Percentiles rank a stretch among this genome's conserved stretches.
Evolutionary conservation across 2,113 vertebrate species (phyloP).

Genomic region (Corvus hawaiiensis): DNA sequence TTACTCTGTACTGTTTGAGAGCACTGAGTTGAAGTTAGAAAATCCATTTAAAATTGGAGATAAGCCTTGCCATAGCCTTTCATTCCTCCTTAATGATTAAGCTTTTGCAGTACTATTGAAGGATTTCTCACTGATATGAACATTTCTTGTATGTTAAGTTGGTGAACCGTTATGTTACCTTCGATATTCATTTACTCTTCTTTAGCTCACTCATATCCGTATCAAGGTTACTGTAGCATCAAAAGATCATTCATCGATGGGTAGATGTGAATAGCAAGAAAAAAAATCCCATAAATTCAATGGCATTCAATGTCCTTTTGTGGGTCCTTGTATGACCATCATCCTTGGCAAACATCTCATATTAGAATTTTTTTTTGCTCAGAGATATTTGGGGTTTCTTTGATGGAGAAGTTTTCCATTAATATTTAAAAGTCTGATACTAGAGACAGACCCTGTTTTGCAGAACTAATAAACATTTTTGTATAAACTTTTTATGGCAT

Average conservation of each 20-base stretch:
- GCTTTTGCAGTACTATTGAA: not conserved
- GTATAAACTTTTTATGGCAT: not conserved
- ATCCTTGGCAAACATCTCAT: not conserved
- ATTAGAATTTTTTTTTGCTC: not conserved
- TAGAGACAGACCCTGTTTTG: not conserved
- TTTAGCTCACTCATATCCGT: not conserved
- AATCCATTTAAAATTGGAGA: not conserved
- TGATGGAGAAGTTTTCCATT: not conserved
- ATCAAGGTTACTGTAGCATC: not conserved
- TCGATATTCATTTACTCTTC: not conserved
- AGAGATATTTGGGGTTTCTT: not conserved
- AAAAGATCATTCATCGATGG: rapidly evolving
- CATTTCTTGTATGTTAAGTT: not conserved
- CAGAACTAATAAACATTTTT: not conserved
- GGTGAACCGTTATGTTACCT: not conserved
- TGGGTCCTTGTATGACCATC: not conserved
- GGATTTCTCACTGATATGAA: not conserved
- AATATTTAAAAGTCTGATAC: not conserved
- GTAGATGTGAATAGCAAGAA: not conserved
- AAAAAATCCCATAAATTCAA: not conserved
- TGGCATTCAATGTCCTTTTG: not conserved
- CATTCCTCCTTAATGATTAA: not conserved
- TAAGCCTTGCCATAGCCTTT: not conserved
- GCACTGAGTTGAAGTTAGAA: not conserved
- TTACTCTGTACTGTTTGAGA: not conserved